Conservation (phyloP, 1,140 invertebrate genomes). For the Cotesia glomerata region DNA sequence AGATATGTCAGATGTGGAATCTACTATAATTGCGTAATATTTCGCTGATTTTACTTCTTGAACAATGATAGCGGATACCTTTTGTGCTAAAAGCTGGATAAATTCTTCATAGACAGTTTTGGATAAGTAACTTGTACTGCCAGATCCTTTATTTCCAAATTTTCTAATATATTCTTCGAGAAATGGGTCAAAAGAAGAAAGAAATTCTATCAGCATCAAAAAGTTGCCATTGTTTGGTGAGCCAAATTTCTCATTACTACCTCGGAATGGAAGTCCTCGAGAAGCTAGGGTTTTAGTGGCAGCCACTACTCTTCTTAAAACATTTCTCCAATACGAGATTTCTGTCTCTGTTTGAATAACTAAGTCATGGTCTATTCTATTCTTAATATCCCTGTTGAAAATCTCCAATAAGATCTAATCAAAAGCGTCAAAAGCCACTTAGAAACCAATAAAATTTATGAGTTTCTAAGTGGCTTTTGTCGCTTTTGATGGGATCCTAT, state of each 20-base stretch:
- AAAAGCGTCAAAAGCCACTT: too few species aligned
- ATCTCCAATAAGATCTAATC: too few species aligned
- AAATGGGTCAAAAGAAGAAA: slow-evolving; percentile 29
- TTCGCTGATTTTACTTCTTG: slow-evolving; percentile 44
- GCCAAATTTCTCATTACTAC: slow-evolving; percentile 38
- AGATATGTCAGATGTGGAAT: slow-evolving; percentile 55
- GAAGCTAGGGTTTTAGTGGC: slow-evolving; percentile 40
- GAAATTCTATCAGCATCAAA: slow-evolving; percentile 40
- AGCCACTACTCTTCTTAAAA: slow-evolving; percentile 38
- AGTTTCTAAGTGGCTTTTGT: too few species aligned
- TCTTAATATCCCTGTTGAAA: too few species aligned
- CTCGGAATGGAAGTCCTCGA: slow-evolving; percentile 41
- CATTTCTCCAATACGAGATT: slow-evolving; percentile 40
- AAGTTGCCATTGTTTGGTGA: slow-evolving; percentile 45
- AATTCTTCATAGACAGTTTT: slow-evolving; percentile 47
- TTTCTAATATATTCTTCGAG: slow-evolving; percentile 30
- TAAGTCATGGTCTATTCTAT: slow-evolving; percentile 18
- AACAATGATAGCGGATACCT: slow-evolving; percentile 39
- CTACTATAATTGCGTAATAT: slow-evolving; percentile 53
- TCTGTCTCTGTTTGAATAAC: neutral
- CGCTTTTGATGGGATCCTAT: too few species aligned
- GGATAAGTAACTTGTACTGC: slow-evolving; percentile 32
- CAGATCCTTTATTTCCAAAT: slow-evolving; percentile 32
- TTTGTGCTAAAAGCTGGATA: slow-evolving; percentile 40
- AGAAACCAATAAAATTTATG: too few species aligned